A percentile compares a stretch with the other conserved stretches of the same genome.
These are phyloP conservation scores for Stegodyphus mimosarum DNA, from an alignment of 1,140 invertebrate genomes.

Conservation along the genomic window DNA sequence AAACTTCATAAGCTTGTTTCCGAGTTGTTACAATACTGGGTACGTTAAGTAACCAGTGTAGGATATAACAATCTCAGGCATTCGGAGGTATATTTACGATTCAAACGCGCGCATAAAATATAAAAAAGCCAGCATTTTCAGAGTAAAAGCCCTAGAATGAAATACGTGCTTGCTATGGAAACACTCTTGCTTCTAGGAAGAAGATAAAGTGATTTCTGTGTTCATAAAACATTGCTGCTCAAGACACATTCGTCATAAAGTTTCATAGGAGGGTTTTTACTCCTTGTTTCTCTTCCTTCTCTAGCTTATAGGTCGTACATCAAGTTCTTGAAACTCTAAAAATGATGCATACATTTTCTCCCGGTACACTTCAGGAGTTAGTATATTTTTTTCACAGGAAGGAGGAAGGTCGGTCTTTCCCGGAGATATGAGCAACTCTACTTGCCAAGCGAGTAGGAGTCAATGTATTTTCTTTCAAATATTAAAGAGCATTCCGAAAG, in stretches of 20 bases:
- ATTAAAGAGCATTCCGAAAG: not conserved
- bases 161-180: not conserved
- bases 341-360: not conserved
- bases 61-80: too few relatives aligned
- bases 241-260: not conserved
- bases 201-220: conserved; percentile 13
- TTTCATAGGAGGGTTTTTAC: not conserved
- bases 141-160: not conserved
- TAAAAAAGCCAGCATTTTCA: too few relatives aligned
- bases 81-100: too few relatives aligned
- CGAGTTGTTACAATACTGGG: too few relatives aligned
- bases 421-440: not conserved
- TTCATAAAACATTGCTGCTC: not conserved
- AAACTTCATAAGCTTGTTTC: too few relatives aligned
- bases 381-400: too few relatives aligned
- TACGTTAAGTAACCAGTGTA: too few relatives aligned
- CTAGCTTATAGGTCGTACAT: not conserved
- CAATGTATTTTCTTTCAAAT: not conserved
- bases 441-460: not conserved
- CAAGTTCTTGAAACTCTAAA: conserved; percentile 2
- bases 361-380: too few relatives aligned
- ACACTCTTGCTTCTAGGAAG: not conserved
- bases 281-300: not conserved
- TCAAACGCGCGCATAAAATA: too few relatives aligned
- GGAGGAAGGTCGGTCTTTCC: too few relatives aligned